Base-by-base conservation (phyloP, 2,113 vertebrate species). In the Trematocara nigrifrons region DNA sequence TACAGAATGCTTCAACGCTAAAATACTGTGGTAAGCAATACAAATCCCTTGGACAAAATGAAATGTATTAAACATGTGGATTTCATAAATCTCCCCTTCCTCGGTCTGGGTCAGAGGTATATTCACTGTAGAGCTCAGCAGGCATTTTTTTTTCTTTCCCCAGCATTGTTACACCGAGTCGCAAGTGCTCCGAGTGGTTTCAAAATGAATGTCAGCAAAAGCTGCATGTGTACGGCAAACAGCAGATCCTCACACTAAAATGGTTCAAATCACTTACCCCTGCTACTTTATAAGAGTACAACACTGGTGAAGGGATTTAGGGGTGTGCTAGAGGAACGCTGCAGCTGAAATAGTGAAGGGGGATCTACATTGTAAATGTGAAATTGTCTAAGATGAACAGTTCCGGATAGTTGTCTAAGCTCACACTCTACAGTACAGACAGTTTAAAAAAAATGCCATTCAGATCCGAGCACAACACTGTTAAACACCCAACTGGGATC, bases 11-110 rank as follows among this genome's bases (percentile, higher is more conserved):
- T 93, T 91, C 92, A 66, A 86, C 82, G 79, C 93, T 91, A 93
- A 95, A 96, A 93, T 94, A 94, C 92, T 93, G 88, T 90, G 94
- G 93, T 95, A 95, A 95, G 92, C 93, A 93, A 92, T 94, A 94
- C 94, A 96, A 96, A 95, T 95, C 95, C 95, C 95, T 89, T 86
- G 95, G 94, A 95, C 95, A 95, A 96, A 96, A 96, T 96, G 92
- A 96, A 96, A 96, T 96, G 95, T 96, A 96, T 96, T 96, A 96
- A 96, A 96, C 96, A 96, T 96, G 95, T 96, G 95, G 94, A 95
- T 93, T 95, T 95, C 94, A 95, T 96, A 96, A 96, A 96, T 96
- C 95, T 95, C 91, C 87, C 87, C 93, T 92, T 92, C 90, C 92
- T 95, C 91, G 45, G 89, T 90, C 90, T 91, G 89, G 94, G 94